phyloP scores from a whole-genome alignment of 2,797 vertebrate genomes.

The Sebastes nivosus region DNA sequence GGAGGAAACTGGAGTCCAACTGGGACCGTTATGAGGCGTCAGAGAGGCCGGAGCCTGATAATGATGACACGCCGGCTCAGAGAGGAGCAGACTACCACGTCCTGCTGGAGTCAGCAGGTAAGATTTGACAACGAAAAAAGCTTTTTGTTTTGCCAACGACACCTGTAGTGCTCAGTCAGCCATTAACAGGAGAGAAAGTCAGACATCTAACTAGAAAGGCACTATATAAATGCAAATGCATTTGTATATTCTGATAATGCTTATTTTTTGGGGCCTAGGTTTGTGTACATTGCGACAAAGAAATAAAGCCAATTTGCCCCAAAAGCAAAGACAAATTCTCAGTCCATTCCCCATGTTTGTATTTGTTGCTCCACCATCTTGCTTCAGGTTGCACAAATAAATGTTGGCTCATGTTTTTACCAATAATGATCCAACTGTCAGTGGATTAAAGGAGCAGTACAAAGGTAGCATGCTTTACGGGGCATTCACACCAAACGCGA shows the following conservation, averaged over 20 bases:
- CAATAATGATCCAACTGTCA: not conserved
- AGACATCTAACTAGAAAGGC: not conserved
- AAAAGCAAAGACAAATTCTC: not conserved
- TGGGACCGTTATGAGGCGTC: slow-evolving; percentile 90
- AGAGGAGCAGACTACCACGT: slow-evolving; percentile 90
- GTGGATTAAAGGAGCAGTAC: not conserved
- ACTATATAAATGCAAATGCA: rapidly evolving
- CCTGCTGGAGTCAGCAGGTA: slow-evolving; percentile 89
- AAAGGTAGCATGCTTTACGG: too few relatives aligned
- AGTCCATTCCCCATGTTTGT: not conserved
- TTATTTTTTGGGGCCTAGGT: not conserved
- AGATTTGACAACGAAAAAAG: not conserved
- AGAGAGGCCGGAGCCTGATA: slow-evolving; percentile 52
- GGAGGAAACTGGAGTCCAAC: slow-evolving; percentile 91
- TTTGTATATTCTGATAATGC: not conserved
- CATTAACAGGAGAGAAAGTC: not conserved
- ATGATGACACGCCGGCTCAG: slow-evolving; percentile 80
- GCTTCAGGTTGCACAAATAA: not conserved
- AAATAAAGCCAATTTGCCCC: not conserved
- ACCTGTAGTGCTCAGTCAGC: not conserved
- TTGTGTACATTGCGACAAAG: not conserved
- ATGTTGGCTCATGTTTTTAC: not conserved
- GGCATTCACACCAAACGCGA: too few relatives aligned
- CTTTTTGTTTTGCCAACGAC: slow-evolving; percentile 7
- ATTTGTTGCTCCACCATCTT: not conserved